Percentiles rank a stretch among this genome's conserved stretches.
Conservation (phyloP, 1,140 invertebrate species). For the Meteorus sp. region DNA sequence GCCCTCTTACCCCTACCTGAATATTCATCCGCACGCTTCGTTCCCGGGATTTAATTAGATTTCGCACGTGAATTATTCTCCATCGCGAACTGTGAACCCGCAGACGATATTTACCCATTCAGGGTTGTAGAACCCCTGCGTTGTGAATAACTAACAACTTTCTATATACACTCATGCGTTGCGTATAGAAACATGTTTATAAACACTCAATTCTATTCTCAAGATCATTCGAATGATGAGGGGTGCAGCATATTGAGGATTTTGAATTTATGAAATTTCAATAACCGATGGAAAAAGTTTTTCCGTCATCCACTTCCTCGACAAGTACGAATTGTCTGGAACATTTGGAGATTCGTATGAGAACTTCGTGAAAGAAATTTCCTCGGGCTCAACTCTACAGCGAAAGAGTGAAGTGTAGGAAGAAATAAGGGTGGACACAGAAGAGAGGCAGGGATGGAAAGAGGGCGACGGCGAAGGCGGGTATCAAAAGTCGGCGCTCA, state of each 20-base stretch:
- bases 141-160: neutral
- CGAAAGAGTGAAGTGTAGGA: too few species aligned
- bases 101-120: too few species aligned
- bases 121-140: neutral
- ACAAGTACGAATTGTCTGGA: constrained; percentile 1
- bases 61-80: constrained; percentile 22
- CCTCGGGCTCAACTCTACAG: neutral
- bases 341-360: neutral
- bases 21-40: constrained; percentile 29
- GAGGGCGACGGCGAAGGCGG: too few species aligned
- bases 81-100: constrained; percentile 7
- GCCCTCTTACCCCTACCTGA: constrained; percentile 11
- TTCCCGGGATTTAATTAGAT: constrained; percentile 27
- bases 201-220: neutral
- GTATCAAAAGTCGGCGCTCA: constrained; percentile 23
- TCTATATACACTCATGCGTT: too few species aligned
- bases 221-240: too few species aligned
- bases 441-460: too few species aligned
- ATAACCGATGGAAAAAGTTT: constrained; percentile 11
- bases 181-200: neutral
- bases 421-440: too few species aligned
- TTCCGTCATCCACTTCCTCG: neutral
- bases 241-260: neutral
- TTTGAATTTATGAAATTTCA: too few species aligned
- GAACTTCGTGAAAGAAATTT: constrained; percentile 1